Conservation (phyloP, 2,888 invertebrate species). For the Philonicus albiceps region DNA sequence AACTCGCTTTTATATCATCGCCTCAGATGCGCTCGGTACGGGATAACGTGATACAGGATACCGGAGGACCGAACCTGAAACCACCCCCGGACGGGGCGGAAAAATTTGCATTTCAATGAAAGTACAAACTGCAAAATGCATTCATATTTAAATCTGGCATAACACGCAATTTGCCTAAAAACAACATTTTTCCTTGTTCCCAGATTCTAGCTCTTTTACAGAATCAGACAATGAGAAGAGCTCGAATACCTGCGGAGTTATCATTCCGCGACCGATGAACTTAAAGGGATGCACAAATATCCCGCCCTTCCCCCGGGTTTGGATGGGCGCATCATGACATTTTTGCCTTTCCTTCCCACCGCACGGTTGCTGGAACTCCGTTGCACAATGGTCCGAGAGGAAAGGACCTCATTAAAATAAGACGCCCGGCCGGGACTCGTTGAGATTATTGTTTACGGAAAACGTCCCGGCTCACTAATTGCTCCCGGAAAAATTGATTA, state of each 20-base stretch:
- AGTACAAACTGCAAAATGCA: not conserved
- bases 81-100: not conserved
- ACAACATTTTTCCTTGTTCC: not conserved
- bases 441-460: not conserved
- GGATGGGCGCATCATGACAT: not conserved
- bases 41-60: not conserved
- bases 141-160: not conserved
- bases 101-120: constrained; percentile 10
- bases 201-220: not conserved
- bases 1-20: constrained; percentile 1
- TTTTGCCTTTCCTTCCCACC: not conserved
- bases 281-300: not conserved
- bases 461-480: not conserved
- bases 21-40: not conserved
- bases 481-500: constrained; percentile 1
- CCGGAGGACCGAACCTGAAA: not conserved
- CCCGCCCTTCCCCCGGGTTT: not conserved
- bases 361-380: not conserved
- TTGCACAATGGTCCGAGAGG: not conserved
- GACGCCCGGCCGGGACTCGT: not conserved
- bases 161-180: constrained; percentile 1
- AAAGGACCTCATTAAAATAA: not conserved
- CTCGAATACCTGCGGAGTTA: not conserved
- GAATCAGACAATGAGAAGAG: not conserved
- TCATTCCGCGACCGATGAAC: not conserved